Conservation (phyloP, 2,888 invertebrate species). For the Callinectes sapidus region DNA sequence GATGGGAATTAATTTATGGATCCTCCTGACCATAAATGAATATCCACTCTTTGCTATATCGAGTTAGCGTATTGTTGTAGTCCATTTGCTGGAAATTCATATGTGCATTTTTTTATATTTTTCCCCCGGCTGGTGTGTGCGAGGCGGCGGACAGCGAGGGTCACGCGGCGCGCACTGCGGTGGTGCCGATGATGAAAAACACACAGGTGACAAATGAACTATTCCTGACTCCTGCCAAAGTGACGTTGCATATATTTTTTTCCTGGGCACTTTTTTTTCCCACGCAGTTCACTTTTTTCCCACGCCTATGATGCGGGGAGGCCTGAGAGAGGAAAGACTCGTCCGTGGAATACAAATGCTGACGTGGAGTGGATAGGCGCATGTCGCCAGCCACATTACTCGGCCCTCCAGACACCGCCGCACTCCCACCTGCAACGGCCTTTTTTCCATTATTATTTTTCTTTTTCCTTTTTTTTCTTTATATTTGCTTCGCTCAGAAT, state of each 20-base stretch:
- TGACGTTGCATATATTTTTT: not conserved
- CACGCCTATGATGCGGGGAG: not conserved
- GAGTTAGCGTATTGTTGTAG: slow-evolving; percentile 17
- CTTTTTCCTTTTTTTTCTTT: not conserved
- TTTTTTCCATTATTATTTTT: not conserved
- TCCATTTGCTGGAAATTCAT: not conserved
- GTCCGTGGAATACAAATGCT: slow-evolving; percentile 6
- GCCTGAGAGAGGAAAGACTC: not conserved
- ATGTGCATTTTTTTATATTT: not conserved
- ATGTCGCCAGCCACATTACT: not conserved
- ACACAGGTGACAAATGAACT: slow-evolving; percentile 16
- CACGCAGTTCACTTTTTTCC: not conserved
- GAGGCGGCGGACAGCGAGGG: not conserved
- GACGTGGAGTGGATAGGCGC: not conserved
- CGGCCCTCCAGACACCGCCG: not conserved
- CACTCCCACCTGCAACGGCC: not conserved
- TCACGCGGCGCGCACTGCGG: not conserved
- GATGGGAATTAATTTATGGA: slow-evolving; percentile 16
- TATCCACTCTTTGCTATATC: not conserved
- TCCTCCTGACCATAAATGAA: slow-evolving; percentile 21
- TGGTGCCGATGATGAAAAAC: not conserved
- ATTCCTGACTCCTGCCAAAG: slow-evolving; percentile 16
- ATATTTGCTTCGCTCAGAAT: not conserved
- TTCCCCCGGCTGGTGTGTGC: not conserved
- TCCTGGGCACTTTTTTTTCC: not conserved